These are phyloP conservation scores for Leucania comma DNA, from an alignment of 2,888 invertebrate species.

Conservation along the genomic window DNA sequence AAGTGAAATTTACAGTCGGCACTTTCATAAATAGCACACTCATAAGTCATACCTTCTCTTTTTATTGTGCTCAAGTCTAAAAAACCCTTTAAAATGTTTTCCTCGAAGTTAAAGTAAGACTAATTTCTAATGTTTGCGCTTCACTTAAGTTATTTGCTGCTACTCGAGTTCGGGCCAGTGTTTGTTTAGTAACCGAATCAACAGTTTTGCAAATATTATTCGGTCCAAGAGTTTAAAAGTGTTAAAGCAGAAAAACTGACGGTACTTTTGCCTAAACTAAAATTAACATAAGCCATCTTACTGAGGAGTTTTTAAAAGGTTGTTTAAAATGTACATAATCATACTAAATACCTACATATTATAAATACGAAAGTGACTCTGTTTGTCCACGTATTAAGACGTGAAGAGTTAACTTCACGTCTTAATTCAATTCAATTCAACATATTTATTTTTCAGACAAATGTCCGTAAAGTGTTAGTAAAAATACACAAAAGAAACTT, in stretches of 20 bases:
- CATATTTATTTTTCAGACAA: no score
- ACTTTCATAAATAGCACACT: constrained; percentile 12
- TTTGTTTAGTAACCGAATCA: constrained; percentile 66
- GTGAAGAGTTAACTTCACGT: no score
- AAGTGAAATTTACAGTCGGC: neutral
- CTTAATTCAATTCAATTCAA: no score
- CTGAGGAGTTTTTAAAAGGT: constrained; percentile 13
- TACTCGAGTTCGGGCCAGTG: constrained; percentile 50
- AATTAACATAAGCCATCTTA: constrained; percentile 29
- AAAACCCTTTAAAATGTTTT: constrained; percentile 16
- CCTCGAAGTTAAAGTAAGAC: constrained; percentile 6
- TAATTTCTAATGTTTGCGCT: constrained; percentile 45
- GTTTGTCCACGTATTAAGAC: no score
- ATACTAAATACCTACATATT: no score
- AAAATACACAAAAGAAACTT: no score
- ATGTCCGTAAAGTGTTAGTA: no score
- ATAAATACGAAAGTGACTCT: no score
- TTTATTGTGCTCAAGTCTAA: neutral
- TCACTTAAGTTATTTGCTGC: constrained; percentile 58
- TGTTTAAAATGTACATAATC: constrained; percentile 26
- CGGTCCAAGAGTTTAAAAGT: constrained; percentile 15
- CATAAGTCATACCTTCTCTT: neutral
- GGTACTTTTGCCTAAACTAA: constrained; percentile 22
- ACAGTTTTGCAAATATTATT: constrained; percentile 57
- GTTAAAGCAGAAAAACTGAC: constrained; percentile 20